A percentile compares a stretch with the other conserved stretches of the same genome.
These are phyloP conservation scores for Hemaris fuciformis DNA, from an alignment of 2,888 invertebrate species.

Conservation along the genomic window DNA sequence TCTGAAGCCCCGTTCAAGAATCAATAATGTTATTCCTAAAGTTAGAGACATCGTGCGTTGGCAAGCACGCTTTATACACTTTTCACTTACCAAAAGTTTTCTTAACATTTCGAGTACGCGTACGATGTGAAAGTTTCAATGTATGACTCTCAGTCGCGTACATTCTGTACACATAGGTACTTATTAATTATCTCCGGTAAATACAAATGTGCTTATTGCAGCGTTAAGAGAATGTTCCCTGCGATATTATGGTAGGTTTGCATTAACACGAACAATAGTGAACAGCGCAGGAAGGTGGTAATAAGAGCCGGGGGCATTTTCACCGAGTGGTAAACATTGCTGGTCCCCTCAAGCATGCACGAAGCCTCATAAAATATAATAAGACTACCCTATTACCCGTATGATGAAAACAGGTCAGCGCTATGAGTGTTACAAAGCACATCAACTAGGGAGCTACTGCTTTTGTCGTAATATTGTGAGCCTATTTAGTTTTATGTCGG, in stretches of 20 bases:
- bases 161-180: neutral
- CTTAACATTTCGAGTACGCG: slow-evolving; percentile 2
- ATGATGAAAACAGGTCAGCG: slow-evolving; percentile 57
- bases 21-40: slow-evolving; percentile 34
- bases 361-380: slow-evolving; percentile 75
- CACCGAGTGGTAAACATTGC: slow-evolving; percentile 58
- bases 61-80: slow-evolving; percentile 1
- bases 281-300: slow-evolving; percentile 53
- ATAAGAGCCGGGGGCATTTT: slow-evolving; percentile 61
- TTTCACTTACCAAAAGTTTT: slow-evolving; percentile 6
- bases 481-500: neutral
- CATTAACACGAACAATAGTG: slow-evolving; percentile 50
- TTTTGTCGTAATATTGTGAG: slow-evolving; percentile 10
- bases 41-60: slow-evolving; percentile 18
- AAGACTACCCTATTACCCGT: slow-evolving; percentile 55
- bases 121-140: neutral
- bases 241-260: slow-evolving; percentile 20
- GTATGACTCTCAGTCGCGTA: neutral
- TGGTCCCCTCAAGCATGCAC: slow-evolving; percentile 58
- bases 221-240: neutral
- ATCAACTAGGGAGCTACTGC: neutral
- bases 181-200: neutral
- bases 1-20: slow-evolving; percentile 33
- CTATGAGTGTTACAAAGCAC: slow-evolving; percentile 20
- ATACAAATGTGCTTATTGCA: neutral